These are phyloP conservation scores for Sceliomorpha sp. DNA, from an alignment of 2,888 invertebrate species.

Conservation along the genomic window DNA sequence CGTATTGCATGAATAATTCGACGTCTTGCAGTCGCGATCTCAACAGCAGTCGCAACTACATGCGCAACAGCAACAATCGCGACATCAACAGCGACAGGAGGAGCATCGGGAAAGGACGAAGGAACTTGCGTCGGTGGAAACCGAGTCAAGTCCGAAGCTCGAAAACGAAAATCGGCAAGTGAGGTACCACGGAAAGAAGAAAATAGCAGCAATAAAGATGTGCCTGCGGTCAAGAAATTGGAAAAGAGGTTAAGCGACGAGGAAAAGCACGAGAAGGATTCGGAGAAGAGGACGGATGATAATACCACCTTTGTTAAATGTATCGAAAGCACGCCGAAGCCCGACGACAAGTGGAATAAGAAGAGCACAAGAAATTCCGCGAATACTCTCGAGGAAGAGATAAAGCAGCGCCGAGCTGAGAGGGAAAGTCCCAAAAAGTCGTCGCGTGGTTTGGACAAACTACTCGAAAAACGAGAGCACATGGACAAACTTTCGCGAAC, in stretches of 20 bases:
- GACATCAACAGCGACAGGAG: conserved; percentile 67
- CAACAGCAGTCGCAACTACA: conserved; percentile 50
- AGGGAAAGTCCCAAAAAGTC: conserved; percentile 83
- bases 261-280: conserved; percentile 46
- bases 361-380: conserved; percentile 66
- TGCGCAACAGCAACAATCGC: conserved; percentile 59
- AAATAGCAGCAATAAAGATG: conserved; percentile 71
- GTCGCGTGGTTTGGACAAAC: conserved; percentile 83
- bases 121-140: too few relatives aligned
- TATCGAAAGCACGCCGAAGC: conserved; percentile 61
- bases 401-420: conserved; percentile 79
- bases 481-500: conserved; percentile 75
- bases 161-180: conserved; percentile 77
- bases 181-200: conserved; percentile 72
- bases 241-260: conserved; percentile 71
- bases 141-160: conserved; percentile 69
- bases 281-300: conserved; percentile 58
- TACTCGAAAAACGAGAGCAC: conserved; percentile 82
- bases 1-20: too few relatives aligned
- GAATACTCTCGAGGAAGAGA: conserved; percentile 76
- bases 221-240: conserved; percentile 73
- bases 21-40: neutral
- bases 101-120: conserved; percentile 80
- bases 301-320: too few relatives aligned
- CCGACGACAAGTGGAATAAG: conserved; percentile 69